These are phyloP conservation scores for Alauda arvensis DNA, from an alignment of 2,797 vertebrate genomes.

Conservation along the genomic window DNA sequence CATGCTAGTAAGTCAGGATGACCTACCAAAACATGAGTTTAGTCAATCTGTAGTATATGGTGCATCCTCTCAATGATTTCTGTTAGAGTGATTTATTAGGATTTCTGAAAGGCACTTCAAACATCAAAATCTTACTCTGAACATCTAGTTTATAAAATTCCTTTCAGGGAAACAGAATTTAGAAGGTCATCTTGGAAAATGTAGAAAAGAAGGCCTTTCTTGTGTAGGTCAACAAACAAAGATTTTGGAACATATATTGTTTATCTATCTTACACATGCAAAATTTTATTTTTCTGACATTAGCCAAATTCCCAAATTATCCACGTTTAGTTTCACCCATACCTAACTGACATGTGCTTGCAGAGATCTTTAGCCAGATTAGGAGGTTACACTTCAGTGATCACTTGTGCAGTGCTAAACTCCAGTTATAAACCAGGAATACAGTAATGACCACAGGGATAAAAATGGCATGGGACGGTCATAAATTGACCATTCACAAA, in stretches of 20 bases:
- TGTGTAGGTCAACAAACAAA: neutral
- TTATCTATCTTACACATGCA: neutral
- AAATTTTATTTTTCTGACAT: neutral
- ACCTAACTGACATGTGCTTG: neutral
- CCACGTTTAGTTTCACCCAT: neutral
- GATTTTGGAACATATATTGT: neutral
- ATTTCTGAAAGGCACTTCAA: neutral
- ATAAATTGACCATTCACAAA: neutral
- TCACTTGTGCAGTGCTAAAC: neutral
- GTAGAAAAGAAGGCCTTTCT: rapidly evolving
- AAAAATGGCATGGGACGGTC: neutral
- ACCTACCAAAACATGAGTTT: neutral
- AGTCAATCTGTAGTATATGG: neutral
- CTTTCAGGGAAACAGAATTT: neutral
- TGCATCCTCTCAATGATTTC: neutral
- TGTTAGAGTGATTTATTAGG: neutral
- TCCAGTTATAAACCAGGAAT: neutral
- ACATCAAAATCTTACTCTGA: neutral
- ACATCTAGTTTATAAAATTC: neutral
- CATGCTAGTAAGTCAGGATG: neutral
- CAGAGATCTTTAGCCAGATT: neutral
- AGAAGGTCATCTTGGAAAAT: neutral
- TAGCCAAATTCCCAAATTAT: neutral
- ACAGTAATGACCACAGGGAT: neutral
- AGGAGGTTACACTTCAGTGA: neutral